These are phyloP conservation scores for Phodopus roborovskii DNA, from an alignment of 2,113 vertebrate genomes.

Conservation along the genomic window DNA sequence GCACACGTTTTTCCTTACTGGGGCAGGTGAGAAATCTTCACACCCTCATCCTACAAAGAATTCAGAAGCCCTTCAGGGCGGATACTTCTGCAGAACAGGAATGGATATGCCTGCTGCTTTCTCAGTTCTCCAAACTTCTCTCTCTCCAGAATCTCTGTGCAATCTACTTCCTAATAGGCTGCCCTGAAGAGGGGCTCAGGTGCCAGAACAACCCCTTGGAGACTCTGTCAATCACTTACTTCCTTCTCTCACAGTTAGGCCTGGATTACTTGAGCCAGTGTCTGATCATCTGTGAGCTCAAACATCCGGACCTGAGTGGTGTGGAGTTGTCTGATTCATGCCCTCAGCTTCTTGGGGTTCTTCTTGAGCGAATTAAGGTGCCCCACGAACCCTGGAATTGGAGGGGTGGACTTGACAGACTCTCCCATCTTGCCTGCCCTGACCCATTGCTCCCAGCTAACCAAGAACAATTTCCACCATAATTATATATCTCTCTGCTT, in stretches of 20 bases:
- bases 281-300: neutral
- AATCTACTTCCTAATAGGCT: neutral
- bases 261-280: neutral
- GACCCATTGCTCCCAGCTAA: neutral
- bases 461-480: neutral
- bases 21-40: too few species aligned
- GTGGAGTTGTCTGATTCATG: accelerated
- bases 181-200: neutral
- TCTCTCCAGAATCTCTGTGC: neutral
- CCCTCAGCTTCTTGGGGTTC: neutral
- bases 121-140: too few species aligned
- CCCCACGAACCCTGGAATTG: neutral
- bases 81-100: neutral
- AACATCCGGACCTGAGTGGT: neutral
- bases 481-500: neutral
- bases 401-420: neutral
- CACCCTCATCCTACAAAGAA: neutral
- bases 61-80: neutral
- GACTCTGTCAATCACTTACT: neutral
- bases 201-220: neutral
- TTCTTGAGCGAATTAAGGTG: neutral
- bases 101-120: too few species aligned
- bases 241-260: neutral
- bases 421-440: neutral
- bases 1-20: neutral